Conservation (phyloP, 2,888 invertebrate genomes). For the Hoplodrina ambigua region DNA sequence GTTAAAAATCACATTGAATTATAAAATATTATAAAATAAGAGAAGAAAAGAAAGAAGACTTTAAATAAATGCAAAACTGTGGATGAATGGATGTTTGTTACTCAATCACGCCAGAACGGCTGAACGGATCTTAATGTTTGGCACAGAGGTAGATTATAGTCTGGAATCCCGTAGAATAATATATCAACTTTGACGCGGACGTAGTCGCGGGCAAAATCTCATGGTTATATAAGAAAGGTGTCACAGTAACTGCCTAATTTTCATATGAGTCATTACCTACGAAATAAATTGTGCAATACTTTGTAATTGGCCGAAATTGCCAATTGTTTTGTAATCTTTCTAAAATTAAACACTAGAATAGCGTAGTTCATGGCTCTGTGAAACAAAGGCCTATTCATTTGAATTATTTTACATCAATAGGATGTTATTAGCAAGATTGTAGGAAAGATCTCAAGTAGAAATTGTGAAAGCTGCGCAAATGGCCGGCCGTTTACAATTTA, state of each 20-base stretch:
- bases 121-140: no score
- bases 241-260: not conserved
- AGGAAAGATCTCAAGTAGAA: not conserved
- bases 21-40: no score
- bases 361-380: slow-evolving; percentile 9
- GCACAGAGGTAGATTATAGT: no score
- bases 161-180: no score
- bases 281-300: slow-evolving; percentile 29
- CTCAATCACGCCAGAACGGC: no score
- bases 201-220: no score
- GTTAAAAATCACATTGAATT: no score
- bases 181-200: no score
- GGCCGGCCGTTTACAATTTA: not conserved
- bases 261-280: not conserved
- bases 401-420: slow-evolving; percentile 22
- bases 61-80: no score
- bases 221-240: no score
- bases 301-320: slow-evolving; percentile 1
- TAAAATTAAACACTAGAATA: slow-evolving; percentile 18
- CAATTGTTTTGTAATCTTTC: slow-evolving; percentile 23
- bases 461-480: slow-evolving; percentile 8
- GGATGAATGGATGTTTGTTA: no score
- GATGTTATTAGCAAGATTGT: slow-evolving; percentile 8
- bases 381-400: slow-evolving; percentile 30
- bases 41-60: no score